Conservation (phyloP, 2,888 invertebrate species). For the Catocala nupta region DNA sequence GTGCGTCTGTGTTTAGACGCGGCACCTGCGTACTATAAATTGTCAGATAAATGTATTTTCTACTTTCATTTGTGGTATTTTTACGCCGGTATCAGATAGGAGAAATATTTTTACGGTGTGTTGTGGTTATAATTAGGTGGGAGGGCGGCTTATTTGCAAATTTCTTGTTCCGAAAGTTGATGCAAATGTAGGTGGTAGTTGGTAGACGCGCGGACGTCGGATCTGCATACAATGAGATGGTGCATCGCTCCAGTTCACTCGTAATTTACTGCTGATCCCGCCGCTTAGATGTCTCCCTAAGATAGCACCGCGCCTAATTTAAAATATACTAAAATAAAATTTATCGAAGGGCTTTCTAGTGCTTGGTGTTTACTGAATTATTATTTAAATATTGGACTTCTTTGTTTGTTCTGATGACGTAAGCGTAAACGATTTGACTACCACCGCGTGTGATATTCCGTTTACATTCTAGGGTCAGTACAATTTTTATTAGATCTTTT, state of each 20-base stretch:
- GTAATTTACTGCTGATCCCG: conserved; percentile 80
- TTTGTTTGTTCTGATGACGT: no score
- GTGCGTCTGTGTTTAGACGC: conserved; percentile 45
- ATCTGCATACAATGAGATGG: conserved; percentile 84
- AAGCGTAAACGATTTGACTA: no score
- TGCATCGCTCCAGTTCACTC: conserved; percentile 74
- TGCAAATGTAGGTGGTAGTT: conserved; percentile 74
- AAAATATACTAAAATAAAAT: conserved; percentile 57
- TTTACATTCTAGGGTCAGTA: no score
- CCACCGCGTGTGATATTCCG: no score
- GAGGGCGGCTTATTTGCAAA: conserved; percentile 67
- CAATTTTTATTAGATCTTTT: no score
- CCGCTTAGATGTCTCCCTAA: conserved; percentile 79
- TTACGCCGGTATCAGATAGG: conserved; percentile 33
- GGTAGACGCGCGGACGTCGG: conserved; percentile 61
- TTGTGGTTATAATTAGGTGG: conserved; percentile 61
- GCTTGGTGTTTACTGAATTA: background rate
- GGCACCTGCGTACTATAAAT: conserved; percentile 55
- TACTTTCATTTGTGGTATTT: conserved; percentile 47
- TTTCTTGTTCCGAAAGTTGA: conserved; percentile 75
- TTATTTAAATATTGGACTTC: no score
- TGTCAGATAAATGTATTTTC: conserved; percentile 46
- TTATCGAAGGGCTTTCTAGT: background rate
- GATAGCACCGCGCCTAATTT: conserved; percentile 80
- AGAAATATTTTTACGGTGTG: conserved; percentile 43